Conservation (phyloP, 2,797 vertebrate genomes). For the Sebastes variabilis region DNA sequence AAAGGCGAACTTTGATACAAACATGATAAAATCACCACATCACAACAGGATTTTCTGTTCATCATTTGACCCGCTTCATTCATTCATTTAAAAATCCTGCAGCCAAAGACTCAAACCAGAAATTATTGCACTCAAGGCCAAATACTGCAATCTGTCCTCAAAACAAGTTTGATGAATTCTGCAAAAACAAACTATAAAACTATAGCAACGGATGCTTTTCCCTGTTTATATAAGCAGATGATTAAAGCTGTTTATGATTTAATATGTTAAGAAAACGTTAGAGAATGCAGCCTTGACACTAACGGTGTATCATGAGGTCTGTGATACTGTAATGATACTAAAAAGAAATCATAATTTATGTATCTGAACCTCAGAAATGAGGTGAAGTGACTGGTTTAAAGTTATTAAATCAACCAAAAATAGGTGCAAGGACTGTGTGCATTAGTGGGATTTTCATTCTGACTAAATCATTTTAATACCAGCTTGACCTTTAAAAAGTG, state of each 20-base stretch:
- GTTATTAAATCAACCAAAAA: background rate
- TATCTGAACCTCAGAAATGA: background rate
- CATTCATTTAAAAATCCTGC: background rate
- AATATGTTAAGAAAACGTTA: background rate
- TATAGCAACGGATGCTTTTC: background rate
- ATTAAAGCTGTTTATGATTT: constrained; percentile 11
- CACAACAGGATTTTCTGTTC: background rate
- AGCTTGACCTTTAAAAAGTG: background rate
- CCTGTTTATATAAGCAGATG: constrained; percentile 14
- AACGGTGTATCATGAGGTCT: constrained; percentile 14
- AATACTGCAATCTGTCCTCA: constrained; percentile 1
- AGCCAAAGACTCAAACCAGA: constrained; percentile 1
- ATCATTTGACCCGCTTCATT: background rate
- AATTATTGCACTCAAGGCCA: constrained; percentile 27
- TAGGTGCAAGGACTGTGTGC: background rate
- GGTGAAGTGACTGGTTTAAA: background rate
- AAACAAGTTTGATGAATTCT: background rate
- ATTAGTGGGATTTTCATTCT: background rate
- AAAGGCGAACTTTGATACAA: constrained; percentile 60
- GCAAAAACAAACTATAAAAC: constrained; percentile 3
- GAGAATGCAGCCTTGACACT: constrained; percentile 2
- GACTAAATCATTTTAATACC: background rate
- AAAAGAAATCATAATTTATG: background rate
- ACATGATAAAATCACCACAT: background rate
- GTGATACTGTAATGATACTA: constrained; percentile 8